Base-by-base conservation (phyloP, 2,113 vertebrate genomes). In the Taurulus bubalis region DNA sequence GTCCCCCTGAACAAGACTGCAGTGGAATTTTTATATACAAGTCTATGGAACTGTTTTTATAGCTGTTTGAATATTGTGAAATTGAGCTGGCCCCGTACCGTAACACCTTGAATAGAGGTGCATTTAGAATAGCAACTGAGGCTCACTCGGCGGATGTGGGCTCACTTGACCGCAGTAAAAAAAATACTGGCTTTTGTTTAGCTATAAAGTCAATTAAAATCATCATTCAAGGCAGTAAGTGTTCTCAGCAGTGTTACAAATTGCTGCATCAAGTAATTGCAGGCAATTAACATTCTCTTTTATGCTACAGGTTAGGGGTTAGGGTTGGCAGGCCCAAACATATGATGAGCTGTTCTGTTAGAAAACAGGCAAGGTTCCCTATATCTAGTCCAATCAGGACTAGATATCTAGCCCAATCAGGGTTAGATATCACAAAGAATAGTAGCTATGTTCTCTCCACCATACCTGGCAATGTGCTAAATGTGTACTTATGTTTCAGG, bases 401-500 rank as follows among this genome's bases (percentile, higher is more conserved):
- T 34, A 34, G 34, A 34, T 4, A 34, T 34, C 34, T 34, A 34
- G n/a, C n/a, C n/a, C n/a, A n/a, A n/a, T n/a, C n/a, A n/a, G n/a
- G n/a, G n/a, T n/a, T n/a, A n/a, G 36, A 36, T 38, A 40, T 40
- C 49, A 16, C 9, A 24, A 15, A 36, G 9, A 72, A 22, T 7
- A 11, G 7, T 8, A 10, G 1, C 3, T 32, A 34, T 36, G 47
- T 49, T 42, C 4, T 11, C 16, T 67, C 0, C 36, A n/a, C 53
- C 4, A 24, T 28, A 26, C 32, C 8, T 47, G 0, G 24, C 8
- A 42, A 12, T 83, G 15, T 56, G 3, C 15, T 67, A 53, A 82
- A 72, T 42, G 10, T 62, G 3, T 30, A 38, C 12, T 67, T 90
- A 1, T 85, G 42, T 90, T 92, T 65, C 89, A 94, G 94, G 71